These are phyloP conservation scores for Drosophila nannoptera DNA, from an alignment of 1,140 invertebrate genomes.

Conservation along the genomic window DNA sequence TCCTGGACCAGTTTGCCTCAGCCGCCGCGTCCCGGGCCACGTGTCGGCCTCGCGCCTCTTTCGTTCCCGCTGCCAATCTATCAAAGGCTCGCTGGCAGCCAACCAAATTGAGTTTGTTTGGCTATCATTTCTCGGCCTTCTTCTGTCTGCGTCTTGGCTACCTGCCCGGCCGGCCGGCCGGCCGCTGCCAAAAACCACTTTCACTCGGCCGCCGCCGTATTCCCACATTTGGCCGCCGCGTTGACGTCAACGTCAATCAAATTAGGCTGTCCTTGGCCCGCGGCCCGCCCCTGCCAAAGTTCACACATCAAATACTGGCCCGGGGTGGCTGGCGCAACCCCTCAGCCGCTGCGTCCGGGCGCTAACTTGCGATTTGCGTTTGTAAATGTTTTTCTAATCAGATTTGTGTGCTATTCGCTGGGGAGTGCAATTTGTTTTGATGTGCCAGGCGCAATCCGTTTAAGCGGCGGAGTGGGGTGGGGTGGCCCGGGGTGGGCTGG, in stretches of 20 bases:
- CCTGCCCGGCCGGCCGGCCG: slow-evolving; percentile 44
- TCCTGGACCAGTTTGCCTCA: slow-evolving; percentile 9
- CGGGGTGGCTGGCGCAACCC: slow-evolving; percentile 40
- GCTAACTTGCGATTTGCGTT: slow-evolving; percentile 74
- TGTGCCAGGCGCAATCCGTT: slow-evolving; percentile 62
- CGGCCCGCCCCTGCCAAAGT: slow-evolving; percentile 46
- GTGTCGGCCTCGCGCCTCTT: slow-evolving; percentile 69
- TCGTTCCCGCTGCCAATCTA: slow-evolving; percentile 72
- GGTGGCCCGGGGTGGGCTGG: background rate
- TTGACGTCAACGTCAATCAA: slow-evolving; percentile 75
- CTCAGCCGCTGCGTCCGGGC: background rate
- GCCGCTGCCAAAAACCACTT: slow-evolving; percentile 63
- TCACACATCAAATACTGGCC: slow-evolving; percentile 65
- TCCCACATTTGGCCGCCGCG: slow-evolving; percentile 60
- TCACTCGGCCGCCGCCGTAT: slow-evolving; percentile 32
- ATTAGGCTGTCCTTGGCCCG: slow-evolving; percentile 44
- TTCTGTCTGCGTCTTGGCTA: slow-evolving; percentile 17
- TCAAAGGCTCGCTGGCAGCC: slow-evolving; percentile 67
- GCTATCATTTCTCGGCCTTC: slow-evolving; percentile 58
- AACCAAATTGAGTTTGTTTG: slow-evolving; percentile 76
- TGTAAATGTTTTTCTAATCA: slow-evolving; percentile 76
- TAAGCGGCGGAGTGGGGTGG: slow-evolving; percentile 47
- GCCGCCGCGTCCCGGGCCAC: slow-evolving; percentile 51
- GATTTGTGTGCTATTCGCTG: slow-evolving; percentile 61
- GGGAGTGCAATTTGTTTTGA: slow-evolving; percentile 74